phyloP scores from a whole-genome alignment of 1,140 invertebrate genomes.

The Venustaconcha ellipsiformis region DNA sequence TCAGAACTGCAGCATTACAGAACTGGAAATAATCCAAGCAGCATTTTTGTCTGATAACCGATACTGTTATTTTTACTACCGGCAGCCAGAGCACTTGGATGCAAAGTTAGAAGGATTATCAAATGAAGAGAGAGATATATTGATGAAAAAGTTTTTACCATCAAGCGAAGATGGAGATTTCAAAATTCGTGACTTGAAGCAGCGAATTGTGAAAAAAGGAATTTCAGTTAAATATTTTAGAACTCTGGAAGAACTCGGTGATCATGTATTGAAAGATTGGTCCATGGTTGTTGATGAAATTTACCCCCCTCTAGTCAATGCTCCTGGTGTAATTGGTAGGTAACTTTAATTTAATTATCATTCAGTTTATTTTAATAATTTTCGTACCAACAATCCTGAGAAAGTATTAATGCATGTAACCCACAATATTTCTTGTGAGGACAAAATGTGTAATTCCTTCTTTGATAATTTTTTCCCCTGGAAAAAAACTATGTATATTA shows the following conservation, averaged over 20 bases:
- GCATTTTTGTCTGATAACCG: conserved; percentile 53
- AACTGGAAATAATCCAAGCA: conserved; percentile 66
- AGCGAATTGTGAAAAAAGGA: conserved; percentile 65
- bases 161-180: conserved; percentile 58
- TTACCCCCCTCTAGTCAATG: conserved; percentile 49
- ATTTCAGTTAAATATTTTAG: conserved; percentile 64
- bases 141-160: conserved; percentile 34
- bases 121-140: conserved; percentile 33
- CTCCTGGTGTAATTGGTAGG: background rate
- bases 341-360: no score
- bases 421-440: background rate
- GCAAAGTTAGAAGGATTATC: conserved; percentile 45
- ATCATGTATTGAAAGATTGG: conserved; percentile 63
- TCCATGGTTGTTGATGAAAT: conserved; percentile 56
- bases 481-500: no score
- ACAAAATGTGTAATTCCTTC: background rate
- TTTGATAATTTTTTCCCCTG: no score
- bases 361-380: background rate
- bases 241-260: conserved; percentile 55
- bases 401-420: background rate
- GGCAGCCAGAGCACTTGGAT: conserved; percentile 64
- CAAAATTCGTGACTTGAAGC: conserved; percentile 60
- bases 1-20: conserved; percentile 60
- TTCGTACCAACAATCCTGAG: background rate
- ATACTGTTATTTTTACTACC: conserved; percentile 61